These are phyloP conservation scores for Lophura nycthemera DNA, from an alignment of 2,113 vertebrate species.

Conservation along the genomic window DNA sequence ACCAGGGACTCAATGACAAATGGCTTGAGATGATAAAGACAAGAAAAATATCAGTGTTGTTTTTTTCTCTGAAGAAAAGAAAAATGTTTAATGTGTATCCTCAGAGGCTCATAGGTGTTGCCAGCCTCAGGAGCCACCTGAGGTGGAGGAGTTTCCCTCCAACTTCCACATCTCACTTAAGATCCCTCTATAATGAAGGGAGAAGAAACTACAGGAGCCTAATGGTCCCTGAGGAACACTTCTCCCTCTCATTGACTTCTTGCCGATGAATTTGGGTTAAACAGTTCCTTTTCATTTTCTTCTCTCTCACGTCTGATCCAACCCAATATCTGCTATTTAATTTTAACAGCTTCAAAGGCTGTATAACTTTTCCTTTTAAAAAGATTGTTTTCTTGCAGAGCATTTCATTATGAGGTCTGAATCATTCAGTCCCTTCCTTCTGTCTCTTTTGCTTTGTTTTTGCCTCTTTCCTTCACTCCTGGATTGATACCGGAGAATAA, in stretches of 20 bases:
- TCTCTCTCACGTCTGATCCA: neutral
- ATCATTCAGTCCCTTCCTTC: neutral
- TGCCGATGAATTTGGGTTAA: neutral
- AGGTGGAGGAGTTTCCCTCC: neutral
- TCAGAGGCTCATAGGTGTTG: neutral
- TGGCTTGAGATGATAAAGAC: neutral
- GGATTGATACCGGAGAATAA: neutral
- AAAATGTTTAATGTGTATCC: accelerated
- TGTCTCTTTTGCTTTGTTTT: neutral
- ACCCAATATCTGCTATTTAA: neutral
- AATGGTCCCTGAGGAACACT: neutral
- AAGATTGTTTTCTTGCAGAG: neutral
- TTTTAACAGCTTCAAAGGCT: neutral
- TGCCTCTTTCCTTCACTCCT: neutral
- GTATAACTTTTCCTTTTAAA: neutral
- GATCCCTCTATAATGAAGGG: neutral
- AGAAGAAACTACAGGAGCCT: neutral
- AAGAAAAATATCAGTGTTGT: neutral
- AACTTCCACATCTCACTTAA: neutral
- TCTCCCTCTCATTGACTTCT: neutral
- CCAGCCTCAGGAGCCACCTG: neutral
- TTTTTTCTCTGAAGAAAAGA: neutral
- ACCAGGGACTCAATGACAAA: neutral
- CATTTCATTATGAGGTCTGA: neutral
- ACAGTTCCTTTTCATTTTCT: neutral